Evolutionary conservation across 2,888 invertebrate genomes (phyloP).

Genomic region (Biston betularia): DNA sequence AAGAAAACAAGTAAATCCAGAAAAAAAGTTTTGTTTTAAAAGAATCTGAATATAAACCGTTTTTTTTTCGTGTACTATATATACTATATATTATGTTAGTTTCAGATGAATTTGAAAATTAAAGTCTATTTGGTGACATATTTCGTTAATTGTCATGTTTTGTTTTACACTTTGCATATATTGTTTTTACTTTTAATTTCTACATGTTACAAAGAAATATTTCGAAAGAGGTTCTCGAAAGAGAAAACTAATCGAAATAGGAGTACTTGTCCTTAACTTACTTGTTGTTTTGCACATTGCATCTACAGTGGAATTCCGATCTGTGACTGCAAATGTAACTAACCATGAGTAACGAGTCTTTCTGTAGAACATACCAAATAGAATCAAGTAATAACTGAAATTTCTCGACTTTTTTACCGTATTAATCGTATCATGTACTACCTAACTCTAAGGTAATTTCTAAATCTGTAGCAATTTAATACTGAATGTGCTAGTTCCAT

Average conservation of each 20-base stretch:
- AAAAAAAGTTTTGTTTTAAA: too few species aligned
- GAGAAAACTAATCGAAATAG: not conserved
- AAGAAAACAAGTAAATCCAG: too few species aligned
- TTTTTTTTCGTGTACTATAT: too few species aligned
- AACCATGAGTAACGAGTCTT: conserved; percentile 51
- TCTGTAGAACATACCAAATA: conserved; percentile 44
- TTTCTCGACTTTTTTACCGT: conserved; percentile 53
- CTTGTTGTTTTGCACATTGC: conserved; percentile 13
- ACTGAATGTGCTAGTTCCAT: conserved; percentile 79
- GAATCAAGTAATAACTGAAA: conserved; percentile 24
- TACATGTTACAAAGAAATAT: too few species aligned
- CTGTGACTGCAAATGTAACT: conserved; percentile 31
- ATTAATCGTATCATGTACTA: conserved; percentile 66
- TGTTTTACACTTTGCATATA: too few species aligned
- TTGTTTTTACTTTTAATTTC: too few species aligned
- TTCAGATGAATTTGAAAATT: too few species aligned
- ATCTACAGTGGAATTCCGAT: conserved; percentile 7
- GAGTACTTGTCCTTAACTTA: not conserved
- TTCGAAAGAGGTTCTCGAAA: not conserved
- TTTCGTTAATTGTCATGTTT: not conserved
- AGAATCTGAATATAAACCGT: too few species aligned
- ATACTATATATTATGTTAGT: too few species aligned
- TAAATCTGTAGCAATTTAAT: conserved; percentile 73
- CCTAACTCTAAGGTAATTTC: conserved; percentile 65
- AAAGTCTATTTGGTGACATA: too few species aligned